Evolutionary conservation across 1,140 invertebrate genomes (phyloP), one percentile per base, ranked within the genome.

Genomic region (Lucilia sericata): DNA sequence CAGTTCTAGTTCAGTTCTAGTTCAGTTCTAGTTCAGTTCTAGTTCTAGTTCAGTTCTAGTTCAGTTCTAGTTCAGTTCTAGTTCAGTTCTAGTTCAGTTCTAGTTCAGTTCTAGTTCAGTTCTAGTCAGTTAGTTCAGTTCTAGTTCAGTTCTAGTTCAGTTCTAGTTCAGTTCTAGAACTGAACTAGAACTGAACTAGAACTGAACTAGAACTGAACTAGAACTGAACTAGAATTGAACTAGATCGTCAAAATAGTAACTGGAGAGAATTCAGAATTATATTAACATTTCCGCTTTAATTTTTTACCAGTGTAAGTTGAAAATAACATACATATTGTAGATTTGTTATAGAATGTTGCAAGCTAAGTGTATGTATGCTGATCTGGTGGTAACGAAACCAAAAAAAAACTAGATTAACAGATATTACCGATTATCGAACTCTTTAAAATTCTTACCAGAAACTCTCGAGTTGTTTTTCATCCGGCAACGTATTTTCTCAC

Each of bases 381-480:
- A 30, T 82, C 2, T 74, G 65, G n/a, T 30, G 21, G 83, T 60
- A 30, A 2, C 25, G 81, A 60, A 70, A 70, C n/a, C 2, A 25
- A 70, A 21, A 70, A 70, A 21, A 21, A 70, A 70, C n/a, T 70
- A 70, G 65, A 70, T 70, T 70, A 70, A 70, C 65, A 70, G 65
- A 70, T 70, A 70, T 70, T 70, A 70, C n/a, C 89, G 89, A 90
- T 90, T 90, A 90, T 90, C 89, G 88, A 89, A 89, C 88, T 90
- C 90, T 90, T 90, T 90, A 90, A 90, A 90, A 90, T 90, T 90
- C 89, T 90, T 90, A 90, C 87, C 88, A 90, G 89, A 30, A 30
- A 70, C 65, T 70, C 19, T 19, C 65, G 65, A 70, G 65, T 70
- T 12, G 65, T 70, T 70, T 70, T 70, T 70, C 65, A 70, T 8